Conservation (phyloP, 2,797 vertebrate genomes). For the Bryconaethiops microstoma region DNA sequence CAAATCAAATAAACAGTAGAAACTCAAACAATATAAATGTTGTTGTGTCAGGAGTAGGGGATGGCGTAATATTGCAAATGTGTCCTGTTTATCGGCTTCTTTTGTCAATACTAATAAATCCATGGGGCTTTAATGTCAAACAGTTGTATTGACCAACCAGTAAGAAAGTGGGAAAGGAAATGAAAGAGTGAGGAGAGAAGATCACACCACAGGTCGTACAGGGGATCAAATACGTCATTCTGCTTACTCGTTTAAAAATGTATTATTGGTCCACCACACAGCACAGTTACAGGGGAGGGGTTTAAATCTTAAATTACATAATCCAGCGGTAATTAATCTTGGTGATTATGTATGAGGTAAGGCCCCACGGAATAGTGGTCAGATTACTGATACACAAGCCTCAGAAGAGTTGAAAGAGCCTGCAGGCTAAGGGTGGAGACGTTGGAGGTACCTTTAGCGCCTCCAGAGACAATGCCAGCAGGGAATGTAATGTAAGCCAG, state of each 20-base stretch:
- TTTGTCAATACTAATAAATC: too few species aligned
- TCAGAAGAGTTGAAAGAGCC: slow-evolving; percentile 41
- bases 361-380: slow-evolving; percentile 20
- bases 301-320: slow-evolving; percentile 55
- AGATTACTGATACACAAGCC: slow-evolving; percentile 29
- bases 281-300: neutral
- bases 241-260: neutral
- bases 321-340: slow-evolving; percentile 42
- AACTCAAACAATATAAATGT: neutral
- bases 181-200: too few species aligned
- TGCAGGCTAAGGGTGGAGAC: slow-evolving; percentile 59
- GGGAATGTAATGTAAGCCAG: slow-evolving; percentile 61
- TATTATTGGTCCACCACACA: neutral
- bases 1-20: neutral
- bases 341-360: slow-evolving; percentile 23
- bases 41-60: too few species aligned
- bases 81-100: too few species aligned
- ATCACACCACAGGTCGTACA: neutral
- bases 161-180: neutral
- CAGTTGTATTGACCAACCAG: too few species aligned
- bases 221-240: neutral
- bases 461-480: slow-evolving; percentile 53
- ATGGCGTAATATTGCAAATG: too few species aligned
- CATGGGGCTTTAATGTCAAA: too few species aligned
- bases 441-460: slow-evolving; percentile 26